Percentiles rank a stretch among this genome's conserved stretches.
phyloP scores from a whole-genome alignment of 2,113 vertebrate genomes.

The Megaptera novaeangliae region DNA sequence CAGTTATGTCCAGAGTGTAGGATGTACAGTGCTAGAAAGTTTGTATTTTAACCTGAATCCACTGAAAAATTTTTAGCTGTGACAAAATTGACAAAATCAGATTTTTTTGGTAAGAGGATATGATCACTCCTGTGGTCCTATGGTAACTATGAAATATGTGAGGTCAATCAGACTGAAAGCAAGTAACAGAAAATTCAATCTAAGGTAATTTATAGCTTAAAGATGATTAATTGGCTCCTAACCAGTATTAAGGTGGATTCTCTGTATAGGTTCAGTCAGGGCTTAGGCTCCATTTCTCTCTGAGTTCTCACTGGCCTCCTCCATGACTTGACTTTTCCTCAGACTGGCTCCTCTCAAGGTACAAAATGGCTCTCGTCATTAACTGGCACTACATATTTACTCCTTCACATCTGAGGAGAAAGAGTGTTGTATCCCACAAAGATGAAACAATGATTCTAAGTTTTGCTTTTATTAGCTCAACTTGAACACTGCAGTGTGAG shows the following conservation, averaged over 20 bases:
- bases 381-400: background rate
- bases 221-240: background rate
- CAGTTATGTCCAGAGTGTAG: background rate
- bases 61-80: background rate
- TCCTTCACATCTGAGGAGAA: background rate
- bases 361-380: background rate
- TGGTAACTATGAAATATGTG: background rate
- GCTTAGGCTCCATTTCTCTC: background rate
- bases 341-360: background rate
- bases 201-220: background rate
- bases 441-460: background rate
- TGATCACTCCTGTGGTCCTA: background rate
- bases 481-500: background rate
- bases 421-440: background rate
- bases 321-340: background rate
- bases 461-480: background rate
- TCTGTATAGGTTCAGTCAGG: background rate
- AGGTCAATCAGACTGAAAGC: background rate
- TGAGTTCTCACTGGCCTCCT: background rate
- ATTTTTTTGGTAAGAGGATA: background rate
- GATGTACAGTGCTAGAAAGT: background rate
- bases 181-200: background rate
- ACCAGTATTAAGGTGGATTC: background rate
- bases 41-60: background rate
- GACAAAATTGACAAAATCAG: background rate